phyloP scores from a whole-genome alignment of 2,797 vertebrate genomes.

The Telmatherina bonti region DNA sequence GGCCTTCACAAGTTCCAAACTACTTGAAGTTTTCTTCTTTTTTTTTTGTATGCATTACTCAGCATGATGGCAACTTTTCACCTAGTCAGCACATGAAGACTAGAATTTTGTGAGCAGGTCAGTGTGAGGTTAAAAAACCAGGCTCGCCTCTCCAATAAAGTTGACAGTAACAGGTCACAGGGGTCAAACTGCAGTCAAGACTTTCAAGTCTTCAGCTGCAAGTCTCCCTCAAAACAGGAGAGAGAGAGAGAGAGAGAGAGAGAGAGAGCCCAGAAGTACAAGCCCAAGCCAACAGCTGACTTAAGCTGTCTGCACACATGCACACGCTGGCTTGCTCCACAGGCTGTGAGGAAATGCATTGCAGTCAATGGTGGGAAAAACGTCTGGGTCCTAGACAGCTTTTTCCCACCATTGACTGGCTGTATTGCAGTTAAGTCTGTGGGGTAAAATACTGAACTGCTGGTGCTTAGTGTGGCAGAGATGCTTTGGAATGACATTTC shows the following conservation, averaged over 20 bases:
- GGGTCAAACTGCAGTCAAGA: slow-evolving; percentile 52
- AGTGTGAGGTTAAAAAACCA: slow-evolving; percentile 22
- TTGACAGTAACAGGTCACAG: slow-evolving; percentile 35
- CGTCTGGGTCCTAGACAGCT: slow-evolving; percentile 70
- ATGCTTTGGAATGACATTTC: slow-evolving; percentile 5
- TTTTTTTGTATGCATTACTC: slow-evolving; percentile 2
- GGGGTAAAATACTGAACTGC: slow-evolving; percentile 16
- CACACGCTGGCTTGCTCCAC: slow-evolving; percentile 47
- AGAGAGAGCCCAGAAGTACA: slow-evolving; percentile 36
- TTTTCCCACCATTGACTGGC: slow-evolving; percentile 71
- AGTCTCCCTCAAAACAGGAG: slow-evolving; percentile 29
- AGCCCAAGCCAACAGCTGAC: slow-evolving; percentile 63
- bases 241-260: slow-evolving; percentile 24
- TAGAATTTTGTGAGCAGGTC: background rate
- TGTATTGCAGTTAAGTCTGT: slow-evolving; percentile 29
- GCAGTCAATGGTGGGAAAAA: slow-evolving; percentile 77
- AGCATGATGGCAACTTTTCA: background rate
- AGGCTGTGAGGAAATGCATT: slow-evolving; percentile 58
- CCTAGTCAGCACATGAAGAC: background rate
- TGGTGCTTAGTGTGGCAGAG: background rate
- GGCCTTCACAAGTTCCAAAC: background rate
- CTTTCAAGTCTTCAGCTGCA: slow-evolving; percentile 29
- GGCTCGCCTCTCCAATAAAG: background rate
- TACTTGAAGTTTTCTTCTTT: background rate
- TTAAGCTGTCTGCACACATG: slow-evolving; percentile 53